Conservation (phyloP, 1,140 invertebrate species). For the Drosophila sechellia region DNA sequence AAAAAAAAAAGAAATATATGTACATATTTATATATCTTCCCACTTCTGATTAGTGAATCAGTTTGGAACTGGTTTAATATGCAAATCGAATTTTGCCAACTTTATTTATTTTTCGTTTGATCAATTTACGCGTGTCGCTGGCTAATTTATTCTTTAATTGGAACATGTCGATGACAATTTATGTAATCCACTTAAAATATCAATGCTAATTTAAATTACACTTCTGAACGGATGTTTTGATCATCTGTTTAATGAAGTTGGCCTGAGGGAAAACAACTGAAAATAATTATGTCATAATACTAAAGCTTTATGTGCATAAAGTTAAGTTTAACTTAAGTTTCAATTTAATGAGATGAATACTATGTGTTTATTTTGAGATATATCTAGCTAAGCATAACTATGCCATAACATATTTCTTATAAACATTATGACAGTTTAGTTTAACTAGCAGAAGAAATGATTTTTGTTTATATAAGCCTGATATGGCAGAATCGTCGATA, state of each 20-base stretch:
- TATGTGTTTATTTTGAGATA: too few relatives aligned
- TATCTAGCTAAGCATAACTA: too few relatives aligned
- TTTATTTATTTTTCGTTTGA: slow-evolving; percentile 18
- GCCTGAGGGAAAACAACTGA: slow-evolving; percentile 3
- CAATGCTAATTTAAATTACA: slow-evolving; percentile 24
- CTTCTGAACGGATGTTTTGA: neutral
- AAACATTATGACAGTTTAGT: neutral
- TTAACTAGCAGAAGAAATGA: neutral
- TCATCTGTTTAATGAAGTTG: slow-evolving; percentile 15
- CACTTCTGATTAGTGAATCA: slow-evolving; percentile 45
- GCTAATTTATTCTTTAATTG: slow-evolving; percentile 44
- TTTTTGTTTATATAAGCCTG: slow-evolving; percentile 7
- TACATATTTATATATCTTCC: slow-evolving; percentile 18
- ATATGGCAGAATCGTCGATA: slow-evolving; percentile 12
- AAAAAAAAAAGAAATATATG: neutral
- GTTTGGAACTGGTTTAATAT: slow-evolving; percentile 32
- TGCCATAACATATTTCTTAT: neutral
- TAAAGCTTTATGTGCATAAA: too few relatives aligned
- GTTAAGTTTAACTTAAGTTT: neutral
- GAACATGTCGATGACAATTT: slow-evolving; percentile 24
- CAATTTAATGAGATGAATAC: neutral
- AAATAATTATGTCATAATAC: neutral
- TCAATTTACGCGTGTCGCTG: slow-evolving; percentile 36
- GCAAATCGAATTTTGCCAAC: slow-evolving; percentile 47
- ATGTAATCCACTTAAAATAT: slow-evolving; percentile 38